A percentile compares a stretch with the other conserved stretches of the same genome.
Conservation (phyloP, 2,888 invertebrate genomes). For the Tinea trinotella region DNA sequence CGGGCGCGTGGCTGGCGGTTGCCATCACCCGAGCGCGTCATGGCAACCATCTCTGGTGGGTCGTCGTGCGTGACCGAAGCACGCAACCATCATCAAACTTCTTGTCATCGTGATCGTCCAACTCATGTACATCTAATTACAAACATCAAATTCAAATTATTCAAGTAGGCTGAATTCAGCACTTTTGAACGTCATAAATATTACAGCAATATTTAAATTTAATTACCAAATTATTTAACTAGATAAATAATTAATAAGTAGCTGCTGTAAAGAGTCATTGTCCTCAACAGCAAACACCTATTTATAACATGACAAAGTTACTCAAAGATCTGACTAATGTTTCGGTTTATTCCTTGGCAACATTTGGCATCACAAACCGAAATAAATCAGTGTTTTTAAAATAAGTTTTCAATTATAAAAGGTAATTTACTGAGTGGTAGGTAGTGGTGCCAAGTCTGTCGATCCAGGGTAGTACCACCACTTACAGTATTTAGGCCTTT, state of each 20-base stretch:
- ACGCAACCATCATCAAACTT: background rate
- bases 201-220: too few species aligned
- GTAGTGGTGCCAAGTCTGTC: too few species aligned
- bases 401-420: background rate
- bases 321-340: background rate
- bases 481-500: too few species aligned
- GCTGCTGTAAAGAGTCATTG: too few species aligned
- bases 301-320: background rate
- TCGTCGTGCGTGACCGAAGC: constrained; percentile 9
- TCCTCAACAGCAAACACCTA: constrained; percentile 1
- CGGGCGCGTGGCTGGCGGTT: constrained; percentile 13
- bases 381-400: background rate
- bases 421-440: too few species aligned
- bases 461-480: too few species aligned
- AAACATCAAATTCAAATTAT: too few species aligned
- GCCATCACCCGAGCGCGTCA: constrained; percentile 10
- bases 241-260: too few species aligned
- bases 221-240: too few species aligned
- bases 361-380: background rate
- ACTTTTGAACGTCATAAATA: too few species aligned
- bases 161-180: too few species aligned
- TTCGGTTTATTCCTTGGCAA: background rate
- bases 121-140: constrained; percentile 1
- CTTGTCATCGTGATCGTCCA: background rate
- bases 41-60: constrained; percentile 10